Base-by-base conservation (phyloP, 2,113 vertebrate genomes). In the Myiozetetes cayanensis region DNA sequence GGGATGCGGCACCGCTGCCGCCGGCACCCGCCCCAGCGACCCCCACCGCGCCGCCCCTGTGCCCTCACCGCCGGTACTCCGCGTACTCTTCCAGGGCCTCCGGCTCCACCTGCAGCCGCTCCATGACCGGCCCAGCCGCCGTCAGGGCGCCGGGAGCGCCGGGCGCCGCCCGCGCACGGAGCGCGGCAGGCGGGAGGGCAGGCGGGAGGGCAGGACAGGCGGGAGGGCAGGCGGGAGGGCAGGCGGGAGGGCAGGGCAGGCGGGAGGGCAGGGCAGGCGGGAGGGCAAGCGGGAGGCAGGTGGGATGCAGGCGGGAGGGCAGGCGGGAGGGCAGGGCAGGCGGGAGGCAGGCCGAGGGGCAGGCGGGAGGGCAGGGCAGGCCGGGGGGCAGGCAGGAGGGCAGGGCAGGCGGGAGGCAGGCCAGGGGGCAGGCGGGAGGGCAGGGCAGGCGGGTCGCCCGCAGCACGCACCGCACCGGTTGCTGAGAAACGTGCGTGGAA, bases 21-120 rank as follows among this genome's bases (percentile, higher is more conserved):
- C 59, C 27, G 23, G 8, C 22, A n/a, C n/a, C 50, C 39, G 12
- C 67, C 71, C 41, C 58, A 9, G 63, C 11, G 30, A 13, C 62
- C 33, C 49, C 49, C 68, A 7, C 28, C 46, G 41, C 80, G 3
- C 43, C 37, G 27, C 50, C 46, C 14, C 25, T 0, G 68, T 3
- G 33, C 47, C 8, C 96, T 97, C 97, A 99, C 99, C 99, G 98
- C 72, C 86, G 98, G 93, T 99, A 99, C 90, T 99, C 98, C 91
- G 98, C 68, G 96, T 99, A 99, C 15, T 98, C 98, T 37, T 99
- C 98, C 61, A 98, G 94, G 4, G 98, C 97, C 67, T 92, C 90
- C 63, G 98, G 97, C 1, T 96, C 92, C 7, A 25, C 53, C 43
- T 44, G 95, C 66, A 97, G 77, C 47, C 94, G 93, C 96, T 98